These are phyloP conservation scores for Fregetta grallaria DNA, from an alignment of 2,113 vertebrate genomes.

Conservation along the genomic window DNA sequence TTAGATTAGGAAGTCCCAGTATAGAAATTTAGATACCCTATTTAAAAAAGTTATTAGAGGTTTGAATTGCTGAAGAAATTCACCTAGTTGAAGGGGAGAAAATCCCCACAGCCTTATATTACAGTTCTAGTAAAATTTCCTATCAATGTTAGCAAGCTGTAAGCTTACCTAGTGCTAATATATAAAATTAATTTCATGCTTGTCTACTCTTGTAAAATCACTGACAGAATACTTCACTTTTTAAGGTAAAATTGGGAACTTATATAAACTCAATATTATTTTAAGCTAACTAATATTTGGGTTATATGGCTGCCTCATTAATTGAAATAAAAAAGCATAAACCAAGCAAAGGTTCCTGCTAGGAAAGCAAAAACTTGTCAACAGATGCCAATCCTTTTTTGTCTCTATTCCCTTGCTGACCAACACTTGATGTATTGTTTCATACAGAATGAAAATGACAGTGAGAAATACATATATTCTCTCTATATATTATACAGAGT, in stretches of 20 bases:
- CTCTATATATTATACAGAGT: background rate
- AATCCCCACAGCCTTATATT: conserved; percentile 31
- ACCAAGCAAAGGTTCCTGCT: background rate
- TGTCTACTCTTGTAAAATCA: conserved; percentile 65
- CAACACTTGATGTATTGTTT: background rate
- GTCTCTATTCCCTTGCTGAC: background rate
- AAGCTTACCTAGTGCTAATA: conserved; percentile 51
- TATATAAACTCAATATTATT: background rate
- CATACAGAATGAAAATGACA: background rate
- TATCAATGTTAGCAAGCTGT: conserved; percentile 11
- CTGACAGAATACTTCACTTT: conserved; percentile 15
- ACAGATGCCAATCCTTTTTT: background rate
- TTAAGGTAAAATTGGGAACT: conserved; percentile 27
- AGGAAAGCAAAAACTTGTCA: background rate
- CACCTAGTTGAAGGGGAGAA: background rate
- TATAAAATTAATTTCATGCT: conserved; percentile 66
- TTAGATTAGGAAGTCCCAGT: conserved; percentile 36
- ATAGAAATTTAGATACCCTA: conserved; percentile 18
- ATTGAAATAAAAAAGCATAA: conserved; percentile 16
- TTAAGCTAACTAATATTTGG: conserved; percentile 8
- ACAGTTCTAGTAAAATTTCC: conserved; percentile 36
- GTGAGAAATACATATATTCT: background rate
- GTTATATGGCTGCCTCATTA: background rate
- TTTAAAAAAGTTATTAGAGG: conserved; percentile 40
- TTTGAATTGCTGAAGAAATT: conserved; percentile 39